Conservation (phyloP, 1,140 invertebrate species). For the Drosophila virilis region DNA sequence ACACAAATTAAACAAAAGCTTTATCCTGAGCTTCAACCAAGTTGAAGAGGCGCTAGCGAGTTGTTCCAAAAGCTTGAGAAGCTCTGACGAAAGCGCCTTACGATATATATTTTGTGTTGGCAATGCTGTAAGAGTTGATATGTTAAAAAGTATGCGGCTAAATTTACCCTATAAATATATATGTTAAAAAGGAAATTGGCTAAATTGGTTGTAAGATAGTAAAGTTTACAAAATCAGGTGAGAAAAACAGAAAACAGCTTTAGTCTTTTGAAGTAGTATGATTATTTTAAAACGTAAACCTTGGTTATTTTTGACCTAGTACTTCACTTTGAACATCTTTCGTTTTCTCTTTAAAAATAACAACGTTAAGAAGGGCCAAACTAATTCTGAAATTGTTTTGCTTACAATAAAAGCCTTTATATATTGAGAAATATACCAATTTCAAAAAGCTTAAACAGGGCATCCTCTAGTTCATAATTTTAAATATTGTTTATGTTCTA, state of each 20-base stretch:
- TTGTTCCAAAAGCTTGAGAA: conserved; percentile 4
- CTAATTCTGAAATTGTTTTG: too few relatives aligned
- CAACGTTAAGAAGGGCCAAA: too few relatives aligned
- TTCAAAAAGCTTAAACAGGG: background rate
- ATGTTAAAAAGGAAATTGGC: too few relatives aligned
- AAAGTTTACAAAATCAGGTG: too few relatives aligned
- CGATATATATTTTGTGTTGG: background rate
- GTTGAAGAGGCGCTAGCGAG: background rate
- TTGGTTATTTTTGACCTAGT: too few relatives aligned
- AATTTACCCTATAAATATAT: background rate
- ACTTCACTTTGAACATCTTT: too few relatives aligned
- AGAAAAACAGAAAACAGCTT: too few relatives aligned
- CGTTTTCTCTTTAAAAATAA: too few relatives aligned
- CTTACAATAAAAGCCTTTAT: background rate
- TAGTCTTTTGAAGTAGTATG: too few relatives aligned
- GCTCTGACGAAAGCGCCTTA: conserved; percentile 6
- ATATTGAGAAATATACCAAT: too few relatives aligned
- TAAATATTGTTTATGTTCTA: background rate
- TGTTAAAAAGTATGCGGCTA: conserved; percentile 14
- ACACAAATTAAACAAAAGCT: background rate
- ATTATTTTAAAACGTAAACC: too few relatives aligned
- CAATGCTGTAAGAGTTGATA: conserved; percentile 15
- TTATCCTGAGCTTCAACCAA: conserved; percentile 14
- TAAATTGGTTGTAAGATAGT: too few relatives aligned
- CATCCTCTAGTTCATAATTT: background rate